phyloP scores from a whole-genome alignment of 2,888 invertebrate species.

The Muschampia plurimacula region DNA sequence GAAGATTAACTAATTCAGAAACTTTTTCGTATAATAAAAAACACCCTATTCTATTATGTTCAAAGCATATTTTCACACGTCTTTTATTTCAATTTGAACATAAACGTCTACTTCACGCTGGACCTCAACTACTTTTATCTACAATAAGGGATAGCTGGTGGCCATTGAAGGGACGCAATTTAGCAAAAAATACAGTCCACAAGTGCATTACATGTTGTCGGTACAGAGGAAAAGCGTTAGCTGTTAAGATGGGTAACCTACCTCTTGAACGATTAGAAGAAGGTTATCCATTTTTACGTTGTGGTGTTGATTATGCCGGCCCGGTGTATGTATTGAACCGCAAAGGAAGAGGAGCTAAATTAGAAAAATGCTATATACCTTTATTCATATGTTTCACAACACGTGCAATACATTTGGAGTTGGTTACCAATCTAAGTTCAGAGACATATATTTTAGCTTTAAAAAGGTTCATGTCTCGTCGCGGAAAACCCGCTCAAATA shows the following conservation, averaged over 20 bases:
- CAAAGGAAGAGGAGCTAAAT: conserved; percentile 32
- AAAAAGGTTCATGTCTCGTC: conserved; percentile 28
- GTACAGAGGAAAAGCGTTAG: conserved; percentile 35
- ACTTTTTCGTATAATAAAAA: conserved; percentile 15
- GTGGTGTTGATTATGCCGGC: conserved; percentile 40
- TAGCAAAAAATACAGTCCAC: conserved; percentile 37
- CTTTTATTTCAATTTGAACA: conserved; percentile 41
- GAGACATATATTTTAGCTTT: conserved; percentile 32
- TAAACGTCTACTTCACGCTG: conserved; percentile 39
- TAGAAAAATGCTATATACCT: conserved; percentile 36
- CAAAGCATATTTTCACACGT: conserved; percentile 35
- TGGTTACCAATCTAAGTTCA: conserved; percentile 35
- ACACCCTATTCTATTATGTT: conserved; percentile 38
- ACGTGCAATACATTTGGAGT: conserved; percentile 42
- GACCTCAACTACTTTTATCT: conserved; percentile 39
- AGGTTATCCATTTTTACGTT: conserved; percentile 24
- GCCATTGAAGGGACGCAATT: conserved; percentile 40
- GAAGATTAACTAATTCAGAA: not conserved
- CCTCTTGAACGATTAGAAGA: conserved; percentile 21
- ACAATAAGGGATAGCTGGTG: conserved; percentile 38
- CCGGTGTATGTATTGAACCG: conserved; percentile 34
- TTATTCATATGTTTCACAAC: conserved; percentile 33
- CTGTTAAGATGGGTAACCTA: conserved; percentile 4
- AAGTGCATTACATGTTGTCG: conserved; percentile 40
- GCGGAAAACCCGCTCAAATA: conserved; percentile 29